These are phyloP conservation scores for Altica lythri DNA, from an alignment of 2,888 invertebrate species.

Conservation along the genomic window DNA sequence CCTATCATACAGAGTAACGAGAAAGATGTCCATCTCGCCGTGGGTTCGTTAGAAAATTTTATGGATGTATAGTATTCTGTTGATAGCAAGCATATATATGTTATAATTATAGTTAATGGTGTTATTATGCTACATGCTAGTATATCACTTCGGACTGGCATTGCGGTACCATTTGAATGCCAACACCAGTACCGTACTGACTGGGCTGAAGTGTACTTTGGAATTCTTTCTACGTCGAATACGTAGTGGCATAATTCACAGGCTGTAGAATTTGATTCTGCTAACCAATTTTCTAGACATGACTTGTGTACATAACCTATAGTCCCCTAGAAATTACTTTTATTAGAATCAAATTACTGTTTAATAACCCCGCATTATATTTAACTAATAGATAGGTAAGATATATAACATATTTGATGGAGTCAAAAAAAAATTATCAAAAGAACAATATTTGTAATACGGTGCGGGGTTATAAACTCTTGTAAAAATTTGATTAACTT, in stretches of 20 bases:
- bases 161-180: conserved; percentile 43
- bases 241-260: conserved; percentile 76
- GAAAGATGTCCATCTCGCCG: conserved; percentile 59
- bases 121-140: conserved; percentile 64
- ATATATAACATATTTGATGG: no score
- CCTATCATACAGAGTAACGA: conserved; percentile 58
- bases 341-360: no score
- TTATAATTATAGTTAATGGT: conserved; percentile 61
- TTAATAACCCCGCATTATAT: conserved; percentile 1
- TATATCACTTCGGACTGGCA: conserved; percentile 58
- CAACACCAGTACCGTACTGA: conserved; percentile 67
- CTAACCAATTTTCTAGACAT: conserved; percentile 77
- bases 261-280: conserved; percentile 69
- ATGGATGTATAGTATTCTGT: conserved; percentile 60
- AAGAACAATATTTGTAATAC: no score
- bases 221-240: conserved; percentile 68
- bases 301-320: conserved; percentile 74
- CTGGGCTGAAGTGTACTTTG: conserved; percentile 62
- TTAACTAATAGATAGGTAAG: background rate
- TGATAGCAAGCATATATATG: conserved; percentile 60
- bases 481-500: conserved; percentile 48
- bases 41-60: conserved; percentile 57
- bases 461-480: conserved; percentile 7
- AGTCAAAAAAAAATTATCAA: no score
- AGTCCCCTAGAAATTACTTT: conserved; percentile 62